Percentiles rank a stretch among this genome's conserved stretches.
phyloP scores from a whole-genome alignment of 2,113 vertebrate genomes.

The Takifugu flavidus region DNA sequence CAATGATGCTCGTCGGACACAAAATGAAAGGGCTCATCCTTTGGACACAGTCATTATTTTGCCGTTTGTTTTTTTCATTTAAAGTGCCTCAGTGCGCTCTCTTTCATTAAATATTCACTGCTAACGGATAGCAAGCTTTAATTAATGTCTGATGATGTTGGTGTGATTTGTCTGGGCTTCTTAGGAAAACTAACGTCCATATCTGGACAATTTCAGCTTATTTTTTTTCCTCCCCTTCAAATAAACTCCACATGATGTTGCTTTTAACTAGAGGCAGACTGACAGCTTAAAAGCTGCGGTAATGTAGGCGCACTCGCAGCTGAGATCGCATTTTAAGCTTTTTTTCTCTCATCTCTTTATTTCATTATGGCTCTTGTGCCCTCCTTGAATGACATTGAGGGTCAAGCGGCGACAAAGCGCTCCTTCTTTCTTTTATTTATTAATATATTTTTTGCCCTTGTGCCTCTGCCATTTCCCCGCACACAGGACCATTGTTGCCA shows the following conservation, averaged over 20 bases:
- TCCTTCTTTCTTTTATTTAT: constrained; percentile 27
- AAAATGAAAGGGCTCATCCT: constrained; percentile 24
- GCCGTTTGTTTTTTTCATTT: constrained; percentile 34
- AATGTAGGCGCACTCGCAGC: constrained; percentile 19
- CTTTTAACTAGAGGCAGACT: constrained; percentile 19
- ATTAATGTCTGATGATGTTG: constrained; percentile 50
- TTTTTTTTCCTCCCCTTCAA: constrained; percentile 7
- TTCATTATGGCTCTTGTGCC: constrained; percentile 15
- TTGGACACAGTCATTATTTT: constrained; percentile 23
- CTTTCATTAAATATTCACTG: constrained; percentile 48
- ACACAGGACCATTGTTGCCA: constrained; percentile 44
- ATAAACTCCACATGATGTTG: constrained; percentile 13
- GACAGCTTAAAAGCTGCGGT: constrained; percentile 34
- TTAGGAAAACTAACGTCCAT: constrained; percentile 36
- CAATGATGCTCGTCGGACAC: constrained; percentile 4
- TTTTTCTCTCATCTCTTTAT: neutral
- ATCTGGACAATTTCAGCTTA: neutral
- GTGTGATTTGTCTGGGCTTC: constrained; percentile 45
- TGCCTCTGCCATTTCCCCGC: constrained; percentile 33
- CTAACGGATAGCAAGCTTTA: constrained; percentile 33
- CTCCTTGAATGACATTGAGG: constrained; percentile 33
- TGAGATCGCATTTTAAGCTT: constrained; percentile 2
- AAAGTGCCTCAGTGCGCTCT: constrained; percentile 25
- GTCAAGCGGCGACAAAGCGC: constrained; percentile 34
- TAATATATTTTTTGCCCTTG: constrained; percentile 35